phyloP scores from a whole-genome alignment of 2,888 invertebrate species.

The Meiosimyza platycephala region DNA sequence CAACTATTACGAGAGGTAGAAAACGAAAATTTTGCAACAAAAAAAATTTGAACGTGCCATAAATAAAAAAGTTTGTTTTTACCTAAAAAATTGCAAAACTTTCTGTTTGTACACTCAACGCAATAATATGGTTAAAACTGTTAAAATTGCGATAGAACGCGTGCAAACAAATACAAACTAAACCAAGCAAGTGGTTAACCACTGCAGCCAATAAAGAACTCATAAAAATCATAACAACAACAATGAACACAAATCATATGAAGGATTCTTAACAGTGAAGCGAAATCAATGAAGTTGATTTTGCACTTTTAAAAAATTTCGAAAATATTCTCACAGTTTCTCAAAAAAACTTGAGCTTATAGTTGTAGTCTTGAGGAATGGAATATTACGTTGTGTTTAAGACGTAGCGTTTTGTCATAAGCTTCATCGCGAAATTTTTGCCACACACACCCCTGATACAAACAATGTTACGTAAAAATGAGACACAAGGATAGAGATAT shows the following conservation, averaged over 20 bases:
- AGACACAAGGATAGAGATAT: too few relatives aligned
- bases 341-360: too few relatives aligned
- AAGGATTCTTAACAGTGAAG: neutral
- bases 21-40: neutral
- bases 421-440: too few relatives aligned
- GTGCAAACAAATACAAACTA: neutral
- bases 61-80: conserved; percentile 10
- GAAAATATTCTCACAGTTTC: too few relatives aligned
- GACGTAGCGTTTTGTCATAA: too few relatives aligned
- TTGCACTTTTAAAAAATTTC: neutral
- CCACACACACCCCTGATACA: too few relatives aligned
- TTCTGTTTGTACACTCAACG: neutral
- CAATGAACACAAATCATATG: neutral
- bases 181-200: conserved; percentile 22
- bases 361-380: too few relatives aligned
- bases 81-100: conserved; percentile 11
- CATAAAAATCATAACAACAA: conserved; percentile 18
- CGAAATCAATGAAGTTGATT: conserved; percentile 15
- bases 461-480: too few relatives aligned
- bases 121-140: neutral
- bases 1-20: neutral
- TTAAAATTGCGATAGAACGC: neutral
- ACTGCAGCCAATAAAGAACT: conserved; percentile 31
- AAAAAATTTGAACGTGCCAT: conserved; percentile 5
- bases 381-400: too few relatives aligned